These are phyloP conservation scores for Mesopsocus fuscifrons DNA, from an alignment of 2,888 invertebrate genomes.

Conservation along the genomic window DNA sequence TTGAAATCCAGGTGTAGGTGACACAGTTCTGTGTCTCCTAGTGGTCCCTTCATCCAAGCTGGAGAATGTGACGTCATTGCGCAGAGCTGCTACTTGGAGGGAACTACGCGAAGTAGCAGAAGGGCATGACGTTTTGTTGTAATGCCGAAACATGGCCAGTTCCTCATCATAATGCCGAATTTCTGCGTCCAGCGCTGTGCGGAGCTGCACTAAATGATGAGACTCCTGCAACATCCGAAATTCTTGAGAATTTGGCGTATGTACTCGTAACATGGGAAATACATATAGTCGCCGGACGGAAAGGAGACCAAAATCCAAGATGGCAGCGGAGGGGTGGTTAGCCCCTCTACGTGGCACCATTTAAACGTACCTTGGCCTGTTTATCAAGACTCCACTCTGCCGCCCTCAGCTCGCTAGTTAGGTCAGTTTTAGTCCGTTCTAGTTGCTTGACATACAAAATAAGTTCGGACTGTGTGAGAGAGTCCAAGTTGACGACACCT, in stretches of 20 bases:
- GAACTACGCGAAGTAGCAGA: not conserved
- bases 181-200: constrained; percentile 6
- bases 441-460: constrained; percentile 6
- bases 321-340: too few relatives aligned
- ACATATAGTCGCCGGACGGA: too few relatives aligned
- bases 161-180: constrained; percentile 8
- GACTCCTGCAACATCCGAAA: constrained; percentile 1
- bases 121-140: constrained; percentile 4
- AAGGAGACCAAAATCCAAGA: too few relatives aligned
- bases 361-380: constrained; percentile 5
- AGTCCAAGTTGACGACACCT: constrained; percentile 6
- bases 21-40: not conserved
- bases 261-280: too few relatives aligned
- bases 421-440: constrained; percentile 5
- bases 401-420: constrained; percentile 3
- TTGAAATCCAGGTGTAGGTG: constrained; percentile 3
- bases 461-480: constrained; percentile 2
- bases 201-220: constrained; percentile 2
- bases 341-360: too few relatives aligned
- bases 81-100: not conserved
- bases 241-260: too few relatives aligned
- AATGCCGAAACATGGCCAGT: constrained; percentile 9
- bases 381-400: constrained; percentile 6
- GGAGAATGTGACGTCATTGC: constrained; percentile 2
- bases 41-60: not conserved